Conservation (phyloP, 2,888 invertebrate species). For the Tenodera sinensis region DNA sequence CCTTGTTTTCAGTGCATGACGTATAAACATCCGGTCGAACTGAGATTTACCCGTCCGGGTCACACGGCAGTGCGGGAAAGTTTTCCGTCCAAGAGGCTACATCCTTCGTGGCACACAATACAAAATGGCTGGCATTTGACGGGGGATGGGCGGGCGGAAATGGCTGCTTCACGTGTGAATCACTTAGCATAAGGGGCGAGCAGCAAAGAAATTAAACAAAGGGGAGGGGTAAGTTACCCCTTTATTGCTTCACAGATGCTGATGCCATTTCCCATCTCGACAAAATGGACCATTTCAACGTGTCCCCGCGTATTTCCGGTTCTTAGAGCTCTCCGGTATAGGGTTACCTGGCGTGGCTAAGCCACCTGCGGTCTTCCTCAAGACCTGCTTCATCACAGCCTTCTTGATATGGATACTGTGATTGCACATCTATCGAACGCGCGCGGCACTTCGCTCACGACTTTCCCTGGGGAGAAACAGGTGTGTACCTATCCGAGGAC, state of each 20-base stretch:
- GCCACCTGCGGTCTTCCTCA: neutral
- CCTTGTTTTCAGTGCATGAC: neutral
- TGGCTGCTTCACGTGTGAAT: neutral
- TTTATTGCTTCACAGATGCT: neutral
- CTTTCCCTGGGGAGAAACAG: neutral
- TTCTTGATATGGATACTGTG: neutral
- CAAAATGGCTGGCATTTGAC: neutral
- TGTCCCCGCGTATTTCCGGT: neutral
- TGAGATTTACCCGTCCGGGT: neutral
- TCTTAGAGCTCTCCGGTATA: neutral
- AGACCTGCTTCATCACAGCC: neutral
- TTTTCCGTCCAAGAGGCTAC: neutral
- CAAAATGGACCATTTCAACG: conserved; percentile 13
- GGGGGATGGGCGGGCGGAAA: neutral
- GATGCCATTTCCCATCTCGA: neutral
- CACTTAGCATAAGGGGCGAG: neutral
- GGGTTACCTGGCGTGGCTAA: neutral
- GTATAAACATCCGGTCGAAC: neutral
- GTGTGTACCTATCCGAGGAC: neutral
- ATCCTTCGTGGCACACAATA: neutral
- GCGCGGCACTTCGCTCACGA: neutral
- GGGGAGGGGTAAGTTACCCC: neutral
- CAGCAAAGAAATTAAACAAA: neutral
- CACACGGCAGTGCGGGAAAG: neutral
- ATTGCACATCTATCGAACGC: neutral